Base-by-base conservation (phyloP, 2,797 vertebrate genomes). In the Falco berigora region DNA sequence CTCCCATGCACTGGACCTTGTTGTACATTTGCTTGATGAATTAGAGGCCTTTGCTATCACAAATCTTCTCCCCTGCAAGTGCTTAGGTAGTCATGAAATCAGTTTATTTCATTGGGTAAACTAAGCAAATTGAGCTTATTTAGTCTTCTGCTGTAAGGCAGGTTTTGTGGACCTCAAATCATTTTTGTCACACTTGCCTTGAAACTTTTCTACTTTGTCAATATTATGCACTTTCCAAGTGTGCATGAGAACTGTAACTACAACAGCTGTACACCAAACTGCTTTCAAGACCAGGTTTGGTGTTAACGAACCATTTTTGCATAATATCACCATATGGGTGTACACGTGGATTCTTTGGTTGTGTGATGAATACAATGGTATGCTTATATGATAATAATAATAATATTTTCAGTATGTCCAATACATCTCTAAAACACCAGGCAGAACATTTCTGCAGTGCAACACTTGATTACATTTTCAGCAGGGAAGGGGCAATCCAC, bases 151-250 rank as follows among this genome's bases (percentile, higher is more conserved):
- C 8, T 11, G 4, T 1, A 4, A 69, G 17, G n/a, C 22, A n/a
- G 19, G 34, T 9, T 61, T 34, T 50, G 28, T 40, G n/a, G 24
- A 10, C 14, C 28, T 38, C 61, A 46, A 2, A 7, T 14, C 61
- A 23, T 46, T 40, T 44, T 14, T 47, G 64, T 22, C 64, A n/a
- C 44, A 30, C 32, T 44, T n/a, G 34, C 19, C 53, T 24, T 28
- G 36, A 50, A 59, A 28, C 46, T 17, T 5, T 50, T 61, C 55
- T 50, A n/a, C 22, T 10, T 19, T 16, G 16, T 30, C 6, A 4
- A 1, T 12, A 2, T 3, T n/a, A 9, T 1, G 14, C 7, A 5
- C 40, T 38, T 28, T 32, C 12, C 32, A 22, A 58, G 19, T 0
- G 12, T 8, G 21, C 20, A 1, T 9, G 38, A 58, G 34, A 59